These are phyloP conservation scores for Eulemur rubriventer DNA, from an alignment of 2,797 vertebrate species.

Conservation along the genomic window DNA sequence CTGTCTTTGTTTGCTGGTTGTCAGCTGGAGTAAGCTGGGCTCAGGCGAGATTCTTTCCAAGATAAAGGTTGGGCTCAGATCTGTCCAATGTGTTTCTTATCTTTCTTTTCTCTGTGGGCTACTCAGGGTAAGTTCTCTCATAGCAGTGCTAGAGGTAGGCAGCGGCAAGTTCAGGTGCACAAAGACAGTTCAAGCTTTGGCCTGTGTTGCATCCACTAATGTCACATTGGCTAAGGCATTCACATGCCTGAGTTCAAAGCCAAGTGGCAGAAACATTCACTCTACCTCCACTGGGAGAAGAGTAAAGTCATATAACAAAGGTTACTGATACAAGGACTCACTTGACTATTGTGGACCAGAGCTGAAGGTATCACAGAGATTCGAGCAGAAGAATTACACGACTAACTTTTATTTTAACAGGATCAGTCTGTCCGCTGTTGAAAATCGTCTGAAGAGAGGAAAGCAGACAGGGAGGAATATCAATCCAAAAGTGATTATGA, in stretches of 20 bases:
- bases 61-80: background rate
- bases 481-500: background rate
- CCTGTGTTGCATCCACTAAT: background rate
- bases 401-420: background rate
- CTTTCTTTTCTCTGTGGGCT: background rate
- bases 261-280: background rate
- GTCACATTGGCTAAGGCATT: background rate
- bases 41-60: background rate
- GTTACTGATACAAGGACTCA: background rate
- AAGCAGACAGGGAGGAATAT: background rate
- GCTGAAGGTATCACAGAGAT: background rate
- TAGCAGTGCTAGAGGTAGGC: background rate
- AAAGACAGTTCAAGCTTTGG: background rate
- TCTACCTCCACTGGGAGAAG: background rate
- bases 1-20: background rate
- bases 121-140: background rate
- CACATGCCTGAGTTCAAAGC: background rate
- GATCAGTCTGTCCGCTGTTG: background rate
- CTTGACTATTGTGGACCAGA: background rate
- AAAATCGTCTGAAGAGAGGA: background rate
- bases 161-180: background rate
- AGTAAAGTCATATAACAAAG: background rate
- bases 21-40: background rate
- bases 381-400: background rate
- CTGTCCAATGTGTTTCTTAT: background rate